These are phyloP conservation scores for Hoplostethus atlanticus DNA, from an alignment of 2,797 vertebrate genomes.

Conservation along the genomic window DNA sequence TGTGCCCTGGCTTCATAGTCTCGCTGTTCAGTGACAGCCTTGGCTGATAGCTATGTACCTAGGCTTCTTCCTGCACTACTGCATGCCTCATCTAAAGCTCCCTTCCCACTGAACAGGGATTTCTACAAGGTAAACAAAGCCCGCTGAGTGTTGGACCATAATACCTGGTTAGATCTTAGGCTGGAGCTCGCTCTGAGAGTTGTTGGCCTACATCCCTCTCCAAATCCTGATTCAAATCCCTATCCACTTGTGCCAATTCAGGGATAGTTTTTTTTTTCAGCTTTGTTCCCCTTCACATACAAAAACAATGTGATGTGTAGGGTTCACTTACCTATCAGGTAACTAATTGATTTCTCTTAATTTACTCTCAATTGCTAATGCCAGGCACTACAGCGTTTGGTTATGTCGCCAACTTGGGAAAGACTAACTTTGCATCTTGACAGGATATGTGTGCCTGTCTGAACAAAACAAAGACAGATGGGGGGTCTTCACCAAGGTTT, in stretches of 20 bases:
- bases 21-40: constrained; percentile 9
- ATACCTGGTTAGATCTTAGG: constrained; percentile 59
- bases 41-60: constrained; percentile 38
- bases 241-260: constrained; percentile 40
- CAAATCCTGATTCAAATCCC: constrained; percentile 39
- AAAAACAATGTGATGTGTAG: background rate
- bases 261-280: constrained; percentile 8
- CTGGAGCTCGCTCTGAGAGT: constrained; percentile 35
- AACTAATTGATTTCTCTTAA: background rate
- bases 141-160: constrained; percentile 49
- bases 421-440: background rate
- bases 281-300: constrained; percentile 5
- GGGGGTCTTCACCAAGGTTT: constrained; percentile 15
- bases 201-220: constrained; percentile 26
- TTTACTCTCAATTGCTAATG: background rate
- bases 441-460: constrained; percentile 12
- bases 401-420: background rate
- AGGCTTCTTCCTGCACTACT: constrained; percentile 43
- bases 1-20: constrained; percentile 30
- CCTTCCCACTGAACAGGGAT: constrained; percentile 31
- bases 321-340: background rate
- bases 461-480: constrained; percentile 3
- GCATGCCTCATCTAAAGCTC: constrained; percentile 35
- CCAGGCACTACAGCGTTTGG: background rate
- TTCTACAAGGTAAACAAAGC: constrained; percentile 53